Base-by-base conservation (phyloP, 2,888 invertebrate genomes). In the Clanis bilineata region DNA sequence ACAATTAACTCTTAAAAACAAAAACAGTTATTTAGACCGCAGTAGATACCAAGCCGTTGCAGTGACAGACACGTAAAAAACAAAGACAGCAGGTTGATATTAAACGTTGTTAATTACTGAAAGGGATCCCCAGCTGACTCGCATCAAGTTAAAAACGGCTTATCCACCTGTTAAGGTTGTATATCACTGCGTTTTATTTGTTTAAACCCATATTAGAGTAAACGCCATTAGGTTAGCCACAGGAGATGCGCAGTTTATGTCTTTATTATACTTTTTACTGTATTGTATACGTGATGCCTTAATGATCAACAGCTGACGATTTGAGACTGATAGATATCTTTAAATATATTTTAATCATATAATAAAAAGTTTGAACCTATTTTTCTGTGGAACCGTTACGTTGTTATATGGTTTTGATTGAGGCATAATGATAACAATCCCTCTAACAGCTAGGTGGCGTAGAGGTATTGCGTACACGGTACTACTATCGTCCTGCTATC, bases 151-250 rank as follows among this genome's bases (percentile, higher is more conserved):
- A 74, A 73, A 68, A 82, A 79, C 68, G 68, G 70, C 70, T 76
- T 76, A 71, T 80, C 74, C 86, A 88, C 88, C 88, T 90, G 90
- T 90, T 85, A 85, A 76, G 65, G 73, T 72, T 73, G 77, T 70
- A 75, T 70, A 70, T 72, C 57, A 61, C 62, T 69, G 63, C 55
- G 66, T 82, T 89, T 87, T 90, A 89, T 90, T 90, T 90, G 87
- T 88, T 90, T 89, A 87, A 73, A 82, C 73, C 72, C 65, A 72
- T 68, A 72, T 75, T 82, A 81, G 87, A 85, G 79, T 18, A 51
- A 80, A 73, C 73, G 75, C 83, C 83, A 91, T 90, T 88, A 90
- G 89, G 88, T 86, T 74, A 89, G 88, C 90, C 91, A 64, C 91
- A 90, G 86, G 90, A 87, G 88, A 84, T 77, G 74, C 76, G 73